Percentiles rank a stretch among this genome's conserved stretches.
Evolutionary conservation across 2,888 invertebrate species (phyloP).

Genomic region (Andricus quercusramuli): DNA sequence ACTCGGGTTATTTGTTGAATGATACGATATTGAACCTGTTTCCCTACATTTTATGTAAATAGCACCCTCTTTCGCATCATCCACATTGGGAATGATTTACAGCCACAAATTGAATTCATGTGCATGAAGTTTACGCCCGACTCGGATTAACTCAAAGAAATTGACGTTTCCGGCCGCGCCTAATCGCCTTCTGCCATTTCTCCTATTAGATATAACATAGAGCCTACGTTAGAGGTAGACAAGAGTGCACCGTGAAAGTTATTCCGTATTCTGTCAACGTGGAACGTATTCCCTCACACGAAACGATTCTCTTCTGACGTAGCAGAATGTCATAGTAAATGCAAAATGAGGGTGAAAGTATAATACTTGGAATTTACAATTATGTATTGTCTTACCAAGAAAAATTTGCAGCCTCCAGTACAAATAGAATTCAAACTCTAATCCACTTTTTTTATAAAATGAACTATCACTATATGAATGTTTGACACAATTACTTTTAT

Average conservation of each 20-base stretch:
- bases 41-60: not conserved
- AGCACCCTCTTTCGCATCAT: not conserved
- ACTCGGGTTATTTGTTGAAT: too few relatives aligned
- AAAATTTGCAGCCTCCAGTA: not conserved
- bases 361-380: slow-evolving; percentile 30
- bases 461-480: not conserved
- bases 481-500: too few relatives aligned
- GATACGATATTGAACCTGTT: not conserved
- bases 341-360: slow-evolving; percentile 31
- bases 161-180: slow-evolving; percentile 74
- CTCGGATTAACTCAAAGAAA: slow-evolving; percentile 65
- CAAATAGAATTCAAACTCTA: not conserved
- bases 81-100: slow-evolving; percentile 8
- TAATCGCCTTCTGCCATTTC: slow-evolving; percentile 59
- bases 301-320: slow-evolving; percentile 33
- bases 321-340: slow-evolving; percentile 24
- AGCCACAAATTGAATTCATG: slow-evolving; percentile 33
- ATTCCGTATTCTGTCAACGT: slow-evolving; percentile 53
- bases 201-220: slow-evolving; percentile 44
- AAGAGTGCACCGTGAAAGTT: slow-evolving; percentile 60
- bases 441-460: slow-evolving; percentile 12
- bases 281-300: slow-evolving; percentile 16
- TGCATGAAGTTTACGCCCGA: slow-evolving; percentile 25
- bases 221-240: not conserved
- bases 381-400: not conserved